Percentiles rank a stretch among this genome's conserved stretches.
These are phyloP conservation scores for Cyanistes caeruleus DNA, from an alignment of 2,113 vertebrate species.

Conservation along the genomic window DNA sequence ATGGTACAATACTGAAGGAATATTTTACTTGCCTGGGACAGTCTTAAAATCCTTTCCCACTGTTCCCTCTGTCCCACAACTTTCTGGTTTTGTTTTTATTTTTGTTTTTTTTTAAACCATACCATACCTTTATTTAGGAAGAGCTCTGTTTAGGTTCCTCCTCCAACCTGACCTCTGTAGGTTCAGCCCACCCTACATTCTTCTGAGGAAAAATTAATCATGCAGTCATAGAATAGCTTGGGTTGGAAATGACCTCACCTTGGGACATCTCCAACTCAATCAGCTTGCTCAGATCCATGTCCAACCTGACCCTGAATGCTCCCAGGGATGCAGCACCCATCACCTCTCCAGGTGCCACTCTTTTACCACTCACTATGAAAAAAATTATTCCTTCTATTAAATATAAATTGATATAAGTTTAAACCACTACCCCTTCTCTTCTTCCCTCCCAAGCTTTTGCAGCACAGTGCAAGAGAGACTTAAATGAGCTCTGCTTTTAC, in stretches of 20 bases:
- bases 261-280: accelerated
- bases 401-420: neutral
- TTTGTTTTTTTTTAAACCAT: neutral
- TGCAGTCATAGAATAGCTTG: neutral
- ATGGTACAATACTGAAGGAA: neutral
- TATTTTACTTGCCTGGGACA: neutral
- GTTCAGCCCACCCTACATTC: accelerated
- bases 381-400: neutral
- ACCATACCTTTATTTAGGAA: neutral
- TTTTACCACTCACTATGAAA: neutral
- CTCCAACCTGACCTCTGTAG: neutral
- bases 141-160: neutral
- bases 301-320: neutral
- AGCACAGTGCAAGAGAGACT: neutral
- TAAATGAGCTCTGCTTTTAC: neutral
- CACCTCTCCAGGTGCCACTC: accelerated
- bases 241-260: neutral
- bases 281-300: neutral
- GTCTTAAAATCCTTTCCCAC: neutral
- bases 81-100: neutral
- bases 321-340: neutral
- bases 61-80: accelerated
- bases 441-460: neutral
- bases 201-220: neutral
- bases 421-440: neutral